Percentiles rank a stretch among this genome's conserved stretches.
These are phyloP conservation scores for Lagocephalus sceleratus DNA, from an alignment of 2,797 vertebrate species.

Conservation along the genomic window DNA sequence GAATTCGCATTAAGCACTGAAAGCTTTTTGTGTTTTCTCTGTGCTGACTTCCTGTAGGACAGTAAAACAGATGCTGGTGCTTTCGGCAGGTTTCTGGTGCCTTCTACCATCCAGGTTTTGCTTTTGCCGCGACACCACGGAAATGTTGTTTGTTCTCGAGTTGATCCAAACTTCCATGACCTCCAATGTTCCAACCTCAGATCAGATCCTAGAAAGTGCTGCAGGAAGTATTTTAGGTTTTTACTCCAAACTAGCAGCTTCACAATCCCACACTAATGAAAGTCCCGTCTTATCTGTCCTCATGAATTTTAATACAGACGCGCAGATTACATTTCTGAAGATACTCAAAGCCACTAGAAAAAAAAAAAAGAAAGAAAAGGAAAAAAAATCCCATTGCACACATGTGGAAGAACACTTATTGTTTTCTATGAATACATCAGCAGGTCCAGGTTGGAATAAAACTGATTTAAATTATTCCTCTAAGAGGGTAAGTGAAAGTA, in stretches of 20 bases:
- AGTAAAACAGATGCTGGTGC: too few relatives aligned
- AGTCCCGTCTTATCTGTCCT: constrained; percentile 55
- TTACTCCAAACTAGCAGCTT: constrained; percentile 37
- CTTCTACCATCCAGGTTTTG: too few relatives aligned
- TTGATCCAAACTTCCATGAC: constrained; percentile 12
- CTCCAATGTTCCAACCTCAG: constrained; percentile 20
- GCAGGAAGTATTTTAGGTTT: constrained; percentile 40
- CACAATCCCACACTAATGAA: constrained; percentile 49
- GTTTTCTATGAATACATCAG: constrained; percentile 74
- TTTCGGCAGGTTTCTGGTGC: too few relatives aligned
- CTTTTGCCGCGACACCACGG: too few relatives aligned
- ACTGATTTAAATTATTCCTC: constrained; percentile 43
- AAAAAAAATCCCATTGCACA: constrained; percentile 55
- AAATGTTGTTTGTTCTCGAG: too few relatives aligned
- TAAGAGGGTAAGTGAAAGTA: constrained; percentile 41
- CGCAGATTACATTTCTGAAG: constrained; percentile 67
- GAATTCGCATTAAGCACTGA: neutral
- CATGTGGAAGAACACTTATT: constrained; percentile 58
- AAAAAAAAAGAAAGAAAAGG: constrained; percentile 33
- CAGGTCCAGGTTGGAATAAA: constrained; percentile 30
- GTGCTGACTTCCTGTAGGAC: too few relatives aligned
- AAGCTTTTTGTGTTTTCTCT: too few relatives aligned
- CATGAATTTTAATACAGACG: constrained; percentile 74
- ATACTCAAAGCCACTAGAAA: constrained; percentile 55
- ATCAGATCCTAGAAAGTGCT: constrained; percentile 33